Percentiles rank a stretch among this genome's conserved stretches.
Conservation (phyloP, 2,888 invertebrate genomes). For the Pachliopta kotzebuea region DNA sequence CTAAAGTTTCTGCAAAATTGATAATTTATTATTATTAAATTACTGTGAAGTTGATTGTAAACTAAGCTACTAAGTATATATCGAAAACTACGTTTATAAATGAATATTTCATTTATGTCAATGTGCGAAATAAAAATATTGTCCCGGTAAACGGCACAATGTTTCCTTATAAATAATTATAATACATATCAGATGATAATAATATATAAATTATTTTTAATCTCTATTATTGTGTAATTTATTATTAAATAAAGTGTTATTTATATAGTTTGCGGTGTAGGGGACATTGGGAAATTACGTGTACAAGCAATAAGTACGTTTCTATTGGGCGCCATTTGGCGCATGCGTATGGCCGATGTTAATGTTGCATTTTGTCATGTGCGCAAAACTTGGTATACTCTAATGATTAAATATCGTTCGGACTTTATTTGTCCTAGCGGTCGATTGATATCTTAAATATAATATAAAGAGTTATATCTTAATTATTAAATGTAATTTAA, state of each 20-base stretch:
- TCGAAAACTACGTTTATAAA: too few relatives aligned
- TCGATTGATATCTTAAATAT: neutral
- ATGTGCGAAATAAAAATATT: too few relatives aligned
- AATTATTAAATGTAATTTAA: too few relatives aligned
- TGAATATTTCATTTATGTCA: too few relatives aligned
- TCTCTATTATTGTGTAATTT: conserved; percentile 46
- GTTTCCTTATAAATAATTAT: conserved; percentile 36
- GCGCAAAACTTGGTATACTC: conserved; percentile 63
- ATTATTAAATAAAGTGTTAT: conserved; percentile 51
- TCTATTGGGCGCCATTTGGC: conserved; percentile 66
- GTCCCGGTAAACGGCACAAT: conserved; percentile 22
- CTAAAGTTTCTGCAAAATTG: too few relatives aligned
- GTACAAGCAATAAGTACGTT: conserved; percentile 79
- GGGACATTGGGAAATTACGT: conserved; percentile 70
- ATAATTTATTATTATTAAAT: too few relatives aligned
- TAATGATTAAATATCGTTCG: conserved; percentile 45
- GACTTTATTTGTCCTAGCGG: conserved; percentile 2
- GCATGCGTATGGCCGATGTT: conserved; percentile 61
- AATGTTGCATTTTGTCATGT: conserved; percentile 77
- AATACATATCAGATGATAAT: conserved; percentile 65
- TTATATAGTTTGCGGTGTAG: conserved; percentile 71
- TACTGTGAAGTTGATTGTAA: too few relatives aligned
- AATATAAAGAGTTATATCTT: neutral
- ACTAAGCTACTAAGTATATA: too few relatives aligned
- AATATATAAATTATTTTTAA: conserved; percentile 48